These are phyloP conservation scores for Pseudobourletiella spinata DNA, from an alignment of 1,140 invertebrate genomes.

Conservation along the genomic window DNA sequence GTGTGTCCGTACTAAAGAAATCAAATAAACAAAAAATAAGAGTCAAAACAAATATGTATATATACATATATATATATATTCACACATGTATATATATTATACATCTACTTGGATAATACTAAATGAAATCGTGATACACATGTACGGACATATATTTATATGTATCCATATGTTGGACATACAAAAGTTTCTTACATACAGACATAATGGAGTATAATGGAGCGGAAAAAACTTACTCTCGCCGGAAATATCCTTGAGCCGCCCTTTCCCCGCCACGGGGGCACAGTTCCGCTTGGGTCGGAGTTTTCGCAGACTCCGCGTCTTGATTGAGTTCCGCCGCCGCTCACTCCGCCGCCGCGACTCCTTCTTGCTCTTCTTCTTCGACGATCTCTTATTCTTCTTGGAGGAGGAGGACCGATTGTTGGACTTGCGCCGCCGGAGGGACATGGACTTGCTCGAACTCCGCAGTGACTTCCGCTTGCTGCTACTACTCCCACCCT, in stretches of 20 bases:
- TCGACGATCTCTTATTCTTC: not conserved
- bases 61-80: too few species aligned
- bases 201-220: too few species aligned
- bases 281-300: constrained; percentile 33
- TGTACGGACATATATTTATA: too few species aligned
- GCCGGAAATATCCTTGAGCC: constrained; percentile 29
- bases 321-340: not conserved
- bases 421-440: not conserved
- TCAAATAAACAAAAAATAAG: too few species aligned
- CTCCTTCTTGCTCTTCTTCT: constrained; percentile 8
- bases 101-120: too few species aligned
- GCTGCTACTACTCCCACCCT: too few species aligned
- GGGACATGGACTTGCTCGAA: not conserved
- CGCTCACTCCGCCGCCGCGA: not conserved
- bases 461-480: not conserved
- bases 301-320: constrained; percentile 35
- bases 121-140: too few species aligned
- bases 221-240: constrained; percentile 36
- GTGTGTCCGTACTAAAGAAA: too few species aligned
- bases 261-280: constrained; percentile 25
- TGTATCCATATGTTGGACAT: too few species aligned
- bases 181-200: too few species aligned
- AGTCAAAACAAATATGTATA: too few species aligned
- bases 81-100: too few species aligned
- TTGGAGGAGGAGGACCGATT: not conserved